Base-by-base conservation (phyloP, 1,140 invertebrate genomes). In the Glomeris maerens region DNA sequence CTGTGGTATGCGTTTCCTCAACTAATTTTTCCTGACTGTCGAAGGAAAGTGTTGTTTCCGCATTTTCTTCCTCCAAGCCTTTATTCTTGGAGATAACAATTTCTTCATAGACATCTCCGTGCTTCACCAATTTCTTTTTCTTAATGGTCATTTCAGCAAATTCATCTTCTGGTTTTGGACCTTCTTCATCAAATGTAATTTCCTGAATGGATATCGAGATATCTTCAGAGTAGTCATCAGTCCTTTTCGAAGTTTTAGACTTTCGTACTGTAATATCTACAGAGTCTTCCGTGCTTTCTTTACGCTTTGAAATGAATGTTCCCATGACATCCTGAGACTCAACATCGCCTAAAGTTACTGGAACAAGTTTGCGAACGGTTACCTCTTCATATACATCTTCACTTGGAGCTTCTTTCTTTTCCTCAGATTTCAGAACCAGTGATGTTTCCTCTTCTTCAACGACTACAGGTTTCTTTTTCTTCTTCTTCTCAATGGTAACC, bases 311-410 rank as follows among this genome's bases (percentile, higher is more conserved):
- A 14, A 3, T 36, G 3, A 40, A 25, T 22, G 45, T 46, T 46
- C 7, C 29, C 21, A 7, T 21, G 31, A 82, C 67, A 67, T 82
- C 28, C 72, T 47, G 75, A 45, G 48, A 31, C 64, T 83, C 79
- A 26, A 75, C 70, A 39, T n/a, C n/a, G n/a, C n/a, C n/a, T n/a
- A n/a, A n/a, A n/a, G n/a, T n/a, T n/a, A n/a, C n/a, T n/a, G n/a
- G n/a, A n/a, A n/a, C n/a, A n/a, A n/a, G n/a, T n/a, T n/a, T n/a
- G n/a, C n/a, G n/a, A n/a, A n/a, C n/a, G n/a, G n/a, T n/a, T n/a
- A 13, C n/a, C 51, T 77, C 73, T 53, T 68, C 70, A 47, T 62
- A 53, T 14, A 57, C 29, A 17, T 45, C 47, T 49, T 45, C n/a
- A 25, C 25, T 41, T 21, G 26, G 17, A 5, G 29, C n/a, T 45